Base-by-base conservation (phyloP, 2,888 invertebrate genomes). In the Acrocera orbiculus region DNA sequence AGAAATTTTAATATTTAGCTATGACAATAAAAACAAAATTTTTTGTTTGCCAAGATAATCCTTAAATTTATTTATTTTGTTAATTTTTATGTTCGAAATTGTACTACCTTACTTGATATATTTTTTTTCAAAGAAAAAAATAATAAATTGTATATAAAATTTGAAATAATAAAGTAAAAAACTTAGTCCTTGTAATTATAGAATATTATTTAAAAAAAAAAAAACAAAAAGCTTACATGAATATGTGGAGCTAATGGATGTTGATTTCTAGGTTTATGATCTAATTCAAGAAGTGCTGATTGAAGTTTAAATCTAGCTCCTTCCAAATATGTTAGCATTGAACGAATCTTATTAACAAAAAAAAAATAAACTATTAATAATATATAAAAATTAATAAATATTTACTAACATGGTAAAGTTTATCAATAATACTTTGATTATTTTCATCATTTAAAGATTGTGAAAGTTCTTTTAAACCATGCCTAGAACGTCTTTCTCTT, bases 261-360 rank as follows among this genome's bases (percentile, higher is more conserved):
- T 34, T 76, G 74, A 9, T 71, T 70, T 39, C 78, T 69, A 14
- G 79, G 73, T 42, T 78, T 67, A 45, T 76, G 78, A 51, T 89
- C 87, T 41, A 90, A 56, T 52, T 86, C 86, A 35, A 78, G 73
- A 31, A 92, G 59, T 17, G 80, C 79, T 32, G 77, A 75, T 36
- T 83, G 78, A 28, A 92, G 73, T 63, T 93, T 92, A 54, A 78
- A 82, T 44, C 83, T 72, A 9, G 86, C 77, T 4, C 89, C 92
- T 59, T 92, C 92, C 49, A 92, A 63, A 54, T 89, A 92, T 10
- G 86, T 79, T 44, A 90, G 63, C 82, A 89, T 89, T 14, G 87
- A 83, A 51, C 81, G 76, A 70, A 90, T 86, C 90, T 92, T n/a
- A 25, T 27, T 19, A 28, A 36, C 6, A 29, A 37, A 27, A 25